Conservation (phyloP, 2,888 invertebrate species). For the Cerceris rybyensis region DNA sequence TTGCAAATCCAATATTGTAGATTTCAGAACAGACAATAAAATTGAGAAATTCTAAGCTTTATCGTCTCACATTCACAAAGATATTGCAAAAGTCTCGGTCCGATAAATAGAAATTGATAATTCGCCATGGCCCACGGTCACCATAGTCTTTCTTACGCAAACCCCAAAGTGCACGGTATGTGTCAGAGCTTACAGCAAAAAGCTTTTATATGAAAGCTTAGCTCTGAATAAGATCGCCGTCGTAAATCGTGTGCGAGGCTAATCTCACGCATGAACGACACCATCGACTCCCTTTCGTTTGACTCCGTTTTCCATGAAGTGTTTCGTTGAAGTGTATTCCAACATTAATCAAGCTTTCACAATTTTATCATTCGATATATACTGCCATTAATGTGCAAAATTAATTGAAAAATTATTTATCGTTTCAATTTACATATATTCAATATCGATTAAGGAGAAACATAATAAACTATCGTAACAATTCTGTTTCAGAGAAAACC, state of each 20-base stretch:
- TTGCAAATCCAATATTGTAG: too few relatives aligned
- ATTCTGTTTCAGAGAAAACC: too few relatives aligned
- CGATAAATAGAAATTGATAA: slow-evolving; percentile 64
- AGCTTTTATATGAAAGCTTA: slow-evolving; percentile 81
- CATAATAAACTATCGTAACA: too few relatives aligned
- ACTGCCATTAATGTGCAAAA: too few relatives aligned
- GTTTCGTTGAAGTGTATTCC: neutral
- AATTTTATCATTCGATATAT: too few relatives aligned
- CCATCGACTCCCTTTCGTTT: slow-evolving; percentile 47
- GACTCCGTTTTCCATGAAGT: slow-evolving; percentile 20
- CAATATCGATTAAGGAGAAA: too few relatives aligned
- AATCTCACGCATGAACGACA: slow-evolving; percentile 77
- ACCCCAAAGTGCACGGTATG: slow-evolving; percentile 62
- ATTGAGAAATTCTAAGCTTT: too few relatives aligned
- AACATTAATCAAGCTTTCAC: neutral
- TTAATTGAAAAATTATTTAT: too few relatives aligned
- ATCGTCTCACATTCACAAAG: neutral
- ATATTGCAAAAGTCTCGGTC: neutral
- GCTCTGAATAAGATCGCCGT: slow-evolving; percentile 79
- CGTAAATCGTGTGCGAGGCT: slow-evolving; percentile 80
- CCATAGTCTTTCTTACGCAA: slow-evolving; percentile 52
- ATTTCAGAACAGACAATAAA: too few relatives aligned
- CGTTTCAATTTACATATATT: too few relatives aligned
- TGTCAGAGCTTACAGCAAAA: slow-evolving; percentile 81
- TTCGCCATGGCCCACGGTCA: slow-evolving; percentile 67